Evolutionary conservation across 2,797 vertebrate genomes (phyloP).

Genomic region (Numenius phaeopus): DNA sequence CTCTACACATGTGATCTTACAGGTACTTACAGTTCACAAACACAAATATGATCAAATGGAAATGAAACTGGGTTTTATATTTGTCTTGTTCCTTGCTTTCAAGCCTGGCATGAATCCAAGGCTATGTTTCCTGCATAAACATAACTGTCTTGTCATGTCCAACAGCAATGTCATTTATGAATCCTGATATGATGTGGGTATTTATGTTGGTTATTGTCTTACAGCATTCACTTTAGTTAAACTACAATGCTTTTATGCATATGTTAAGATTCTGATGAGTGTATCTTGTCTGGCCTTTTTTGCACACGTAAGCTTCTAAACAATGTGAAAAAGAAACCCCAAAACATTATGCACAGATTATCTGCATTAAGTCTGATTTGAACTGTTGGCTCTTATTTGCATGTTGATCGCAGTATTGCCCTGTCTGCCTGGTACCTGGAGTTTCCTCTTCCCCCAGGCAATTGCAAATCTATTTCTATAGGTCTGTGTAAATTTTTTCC

Average conservation of each 20-base stretch:
- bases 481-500: background rate
- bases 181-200: background rate
- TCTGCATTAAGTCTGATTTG: background rate
- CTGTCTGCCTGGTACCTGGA: background rate
- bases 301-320: background rate
- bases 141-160: background rate
- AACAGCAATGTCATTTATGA: background rate
- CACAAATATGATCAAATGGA: background rate
- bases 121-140: background rate
- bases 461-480: background rate
- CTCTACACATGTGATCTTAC: background rate
- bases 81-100: background rate
- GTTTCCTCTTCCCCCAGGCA: background rate
- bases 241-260: accelerated
- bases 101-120: background rate
- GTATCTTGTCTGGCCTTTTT: background rate
- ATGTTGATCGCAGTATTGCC: background rate
- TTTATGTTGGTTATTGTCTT: background rate
- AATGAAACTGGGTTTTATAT: background rate
- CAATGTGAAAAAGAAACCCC: background rate
- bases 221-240: background rate
- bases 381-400: background rate
- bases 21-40: background rate
- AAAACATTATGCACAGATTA: background rate
- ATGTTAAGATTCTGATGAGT: background rate